phyloP scores from a whole-genome alignment of 2,113 vertebrate genomes.

The Piprites chloris region DNA sequence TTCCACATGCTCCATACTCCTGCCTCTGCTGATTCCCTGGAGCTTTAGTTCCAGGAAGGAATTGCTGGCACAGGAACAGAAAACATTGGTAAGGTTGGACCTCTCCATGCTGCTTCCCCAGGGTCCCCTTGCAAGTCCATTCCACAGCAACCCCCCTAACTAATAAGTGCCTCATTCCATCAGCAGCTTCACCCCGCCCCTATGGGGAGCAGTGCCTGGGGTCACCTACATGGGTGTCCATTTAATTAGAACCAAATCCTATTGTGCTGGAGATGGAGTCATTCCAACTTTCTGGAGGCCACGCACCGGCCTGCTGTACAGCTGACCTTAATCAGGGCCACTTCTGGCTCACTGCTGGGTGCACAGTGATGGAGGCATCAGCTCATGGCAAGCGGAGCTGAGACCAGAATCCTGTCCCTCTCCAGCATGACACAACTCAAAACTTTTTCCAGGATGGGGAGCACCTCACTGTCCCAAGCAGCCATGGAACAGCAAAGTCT shows the following conservation, averaged over 20 bases:
- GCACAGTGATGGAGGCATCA: not conserved
- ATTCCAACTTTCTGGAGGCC: not conserved
- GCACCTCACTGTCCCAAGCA: rapidly evolving
- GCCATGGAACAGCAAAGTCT: not conserved
- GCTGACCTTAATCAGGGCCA: rapidly evolving
- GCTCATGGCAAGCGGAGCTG: rapidly evolving
- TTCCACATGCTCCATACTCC: not conserved
- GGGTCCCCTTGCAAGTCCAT: not conserved
- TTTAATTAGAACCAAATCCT: not conserved
- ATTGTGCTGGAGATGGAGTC: rapidly evolving
- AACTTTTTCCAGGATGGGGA: not conserved
- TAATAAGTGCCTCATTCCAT: not conserved
- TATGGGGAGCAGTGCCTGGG: not conserved
- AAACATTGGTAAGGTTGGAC: not conserved
- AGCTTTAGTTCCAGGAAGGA: not conserved
- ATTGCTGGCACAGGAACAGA: not conserved
- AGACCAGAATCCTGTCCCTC: not conserved
- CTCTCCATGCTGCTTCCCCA: not conserved
- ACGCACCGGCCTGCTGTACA: rapidly evolving
- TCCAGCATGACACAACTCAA: rapidly evolving
- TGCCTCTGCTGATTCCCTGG: not conserved
- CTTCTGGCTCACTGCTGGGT: not conserved
- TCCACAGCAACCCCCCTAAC: not conserved
- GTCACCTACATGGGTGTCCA: not conserved
- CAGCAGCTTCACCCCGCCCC: not conserved